Evolutionary conservation across 1,140 invertebrate genomes (phyloP).

Genomic region (Trypoxylus dichotomus): DNA sequence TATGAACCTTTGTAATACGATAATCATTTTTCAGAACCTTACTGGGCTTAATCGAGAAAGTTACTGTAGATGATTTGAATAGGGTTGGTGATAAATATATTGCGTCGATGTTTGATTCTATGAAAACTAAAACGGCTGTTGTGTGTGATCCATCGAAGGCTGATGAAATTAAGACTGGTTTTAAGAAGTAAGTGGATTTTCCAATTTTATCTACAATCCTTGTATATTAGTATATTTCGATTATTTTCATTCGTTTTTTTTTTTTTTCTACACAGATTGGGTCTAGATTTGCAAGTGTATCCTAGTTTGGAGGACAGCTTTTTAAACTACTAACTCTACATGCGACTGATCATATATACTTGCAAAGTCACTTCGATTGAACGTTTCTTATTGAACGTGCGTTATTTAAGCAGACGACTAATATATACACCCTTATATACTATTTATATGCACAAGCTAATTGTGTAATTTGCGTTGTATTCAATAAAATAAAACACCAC

Average conservation of each 20-base stretch:
- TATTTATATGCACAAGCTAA: not conserved
- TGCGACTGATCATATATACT: not conserved
- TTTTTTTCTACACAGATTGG: conserved; percentile 54
- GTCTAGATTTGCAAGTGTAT: conserved; percentile 55
- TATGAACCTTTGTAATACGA: not conserved
- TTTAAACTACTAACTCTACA: conserved; percentile 45
- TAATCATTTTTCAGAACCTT: conserved; percentile 58
- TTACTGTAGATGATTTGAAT: conserved; percentile 66
- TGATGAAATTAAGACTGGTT: conserved; percentile 63
- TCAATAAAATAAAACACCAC: not conserved
- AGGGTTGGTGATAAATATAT: conserved; percentile 72
- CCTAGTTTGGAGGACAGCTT: conserved; percentile 60
- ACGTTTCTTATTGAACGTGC: not conserved
- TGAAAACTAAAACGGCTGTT: conserved; percentile 63
- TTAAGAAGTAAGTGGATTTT: conserved; percentile 73
- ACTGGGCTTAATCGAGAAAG: conserved; percentile 67
- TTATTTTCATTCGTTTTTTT: not conserved
- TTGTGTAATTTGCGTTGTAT: not conserved
- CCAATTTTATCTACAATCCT: not conserved
- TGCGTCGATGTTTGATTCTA: conserved; percentile 64
- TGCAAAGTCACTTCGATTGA: not conserved
- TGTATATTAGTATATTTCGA: conserved; percentile 29
- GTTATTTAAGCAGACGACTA: not conserved
- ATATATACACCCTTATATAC: not conserved
- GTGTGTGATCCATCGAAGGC: conserved; percentile 79